phyloP scores from a whole-genome alignment of 2,113 vertebrate species.

The Proterorhinus semilunaris region DNA sequence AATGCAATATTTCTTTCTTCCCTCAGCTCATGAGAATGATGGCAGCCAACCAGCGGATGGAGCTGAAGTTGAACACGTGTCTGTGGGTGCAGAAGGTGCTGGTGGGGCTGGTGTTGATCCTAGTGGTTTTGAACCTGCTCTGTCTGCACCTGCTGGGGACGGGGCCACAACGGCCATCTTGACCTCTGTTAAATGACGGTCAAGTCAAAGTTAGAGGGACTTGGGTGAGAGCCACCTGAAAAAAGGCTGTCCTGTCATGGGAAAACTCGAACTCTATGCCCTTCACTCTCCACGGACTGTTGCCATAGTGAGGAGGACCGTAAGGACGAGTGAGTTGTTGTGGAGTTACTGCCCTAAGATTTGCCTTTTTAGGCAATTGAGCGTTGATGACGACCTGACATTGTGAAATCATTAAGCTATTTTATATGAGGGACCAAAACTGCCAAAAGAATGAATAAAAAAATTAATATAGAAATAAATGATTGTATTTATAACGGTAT shows the following conservation, averaged over 20 bases:
- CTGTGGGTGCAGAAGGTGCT: slow-evolving; percentile 91
- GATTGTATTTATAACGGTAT: too few species aligned
- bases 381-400: slow-evolving; percentile 20
- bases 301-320: slow-evolving; percentile 31
- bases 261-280: slow-evolving; percentile 3
- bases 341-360: slow-evolving; percentile 21
- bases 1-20: background rate
- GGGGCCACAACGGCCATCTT: slow-evolving; percentile 41
- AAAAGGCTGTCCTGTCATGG: background rate
- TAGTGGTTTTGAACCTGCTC: slow-evolving; percentile 79
- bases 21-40: slow-evolving; percentile 83
- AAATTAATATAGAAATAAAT: too few species aligned
- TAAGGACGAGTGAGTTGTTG: slow-evolving; percentile 35
- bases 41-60: slow-evolving; percentile 81
- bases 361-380: slow-evolving; percentile 19
- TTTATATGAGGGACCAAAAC: too few species aligned
- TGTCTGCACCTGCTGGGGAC: slow-evolving; percentile 72
- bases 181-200: slow-evolving; percentile 19
- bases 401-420: slow-evolving; percentile 33
- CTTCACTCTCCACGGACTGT: slow-evolving; percentile 16
- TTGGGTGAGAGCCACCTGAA: slow-evolving; percentile 9
- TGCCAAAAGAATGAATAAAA: too few species aligned
- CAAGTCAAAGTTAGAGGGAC: slow-evolving; percentile 15
- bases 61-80: slow-evolving; percentile 85
- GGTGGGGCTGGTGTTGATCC: slow-evolving; percentile 77